Percentiles rank a stretch among this genome's conserved stretches.
phyloP scores from a whole-genome alignment of 2,797 vertebrate genomes.

The Strix occidentalis region DNA sequence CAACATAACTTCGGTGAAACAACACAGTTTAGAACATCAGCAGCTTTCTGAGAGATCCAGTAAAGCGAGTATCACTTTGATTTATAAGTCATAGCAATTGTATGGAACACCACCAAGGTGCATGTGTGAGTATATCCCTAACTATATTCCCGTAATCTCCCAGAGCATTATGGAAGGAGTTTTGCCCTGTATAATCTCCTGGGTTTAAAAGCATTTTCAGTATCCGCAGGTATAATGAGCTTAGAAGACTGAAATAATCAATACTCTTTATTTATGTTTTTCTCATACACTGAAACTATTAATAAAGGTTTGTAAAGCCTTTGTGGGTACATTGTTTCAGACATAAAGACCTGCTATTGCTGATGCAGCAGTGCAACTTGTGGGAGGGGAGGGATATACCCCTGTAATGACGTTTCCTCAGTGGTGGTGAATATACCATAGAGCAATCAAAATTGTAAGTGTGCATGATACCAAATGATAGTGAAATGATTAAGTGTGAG shows the following conservation, averaged over 20 bases:
- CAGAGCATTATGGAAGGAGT: background rate
- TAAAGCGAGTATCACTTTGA: background rate
- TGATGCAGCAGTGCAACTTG: background rate
- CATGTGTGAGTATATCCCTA: background rate
- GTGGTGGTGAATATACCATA: background rate
- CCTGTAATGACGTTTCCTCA: background rate
- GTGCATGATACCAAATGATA: background rate
- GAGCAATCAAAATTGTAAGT: background rate
- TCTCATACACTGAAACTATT: background rate
- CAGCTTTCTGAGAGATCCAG: background rate
- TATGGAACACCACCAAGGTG: background rate
- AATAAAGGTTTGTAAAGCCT: background rate
- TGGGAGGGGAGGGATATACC: background rate
- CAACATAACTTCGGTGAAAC: background rate
- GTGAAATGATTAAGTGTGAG: background rate
- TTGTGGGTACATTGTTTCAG: background rate
- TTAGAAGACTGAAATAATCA: background rate
- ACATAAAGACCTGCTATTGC: background rate
- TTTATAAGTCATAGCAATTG: background rate
- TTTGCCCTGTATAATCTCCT: background rate
- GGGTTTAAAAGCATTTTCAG: conserved; percentile 11
- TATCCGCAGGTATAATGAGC: background rate
- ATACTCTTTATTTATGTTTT: background rate
- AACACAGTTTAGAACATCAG: background rate
- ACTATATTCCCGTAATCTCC: background rate